Evolutionary conservation across 2,797 vertebrate genomes (phyloP).

Genomic region (Enteromius mattozi): DNA sequence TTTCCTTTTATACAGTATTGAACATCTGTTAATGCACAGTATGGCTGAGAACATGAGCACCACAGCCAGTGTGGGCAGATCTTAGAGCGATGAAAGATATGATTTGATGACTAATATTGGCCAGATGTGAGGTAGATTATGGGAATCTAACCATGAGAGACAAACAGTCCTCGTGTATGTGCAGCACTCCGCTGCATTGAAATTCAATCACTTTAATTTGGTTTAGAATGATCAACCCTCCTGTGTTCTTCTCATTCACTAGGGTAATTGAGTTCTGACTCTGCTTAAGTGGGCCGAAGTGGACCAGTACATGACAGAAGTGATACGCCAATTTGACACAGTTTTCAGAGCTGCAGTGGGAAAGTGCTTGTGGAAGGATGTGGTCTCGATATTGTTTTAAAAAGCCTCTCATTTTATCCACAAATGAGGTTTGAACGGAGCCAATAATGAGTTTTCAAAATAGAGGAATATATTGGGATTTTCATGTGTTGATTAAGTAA

Average conservation of each 20-base stretch:
- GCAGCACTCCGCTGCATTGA: constrained; percentile 43
- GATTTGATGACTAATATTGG: constrained; percentile 40
- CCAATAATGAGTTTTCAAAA: constrained; percentile 18
- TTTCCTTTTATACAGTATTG: neutral
- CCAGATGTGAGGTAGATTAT: constrained; percentile 44
- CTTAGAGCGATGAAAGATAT: constrained; percentile 21
- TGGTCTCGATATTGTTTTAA: constrained; percentile 40
- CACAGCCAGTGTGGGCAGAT: constrained; percentile 39
- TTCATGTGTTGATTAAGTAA: neutral
- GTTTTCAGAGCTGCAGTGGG: constrained; percentile 34
- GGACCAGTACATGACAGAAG: constrained; percentile 17
- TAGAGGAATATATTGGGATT: constrained; percentile 17
- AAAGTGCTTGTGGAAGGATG: constrained; percentile 41
- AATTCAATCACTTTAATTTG: constrained; percentile 48
- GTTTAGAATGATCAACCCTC: constrained; percentile 25
- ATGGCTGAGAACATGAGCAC: constrained; percentile 30
- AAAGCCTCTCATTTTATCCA: constrained; percentile 10
- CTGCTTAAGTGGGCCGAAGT: constrained; percentile 20
- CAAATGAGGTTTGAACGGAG: constrained; percentile 31
- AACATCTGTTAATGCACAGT: constrained; percentile 26
- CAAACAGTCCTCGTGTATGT: constrained; percentile 4
- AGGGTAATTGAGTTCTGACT: constrained; percentile 44
- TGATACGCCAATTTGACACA: constrained; percentile 35
- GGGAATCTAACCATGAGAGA: constrained; percentile 36
- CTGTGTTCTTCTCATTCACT: constrained; percentile 24